Evolutionary conservation across 2,797 vertebrate genomes (phyloP), one percentile per base, ranked within the genome.

Genomic region (Podarcis lilfordi): DNA sequence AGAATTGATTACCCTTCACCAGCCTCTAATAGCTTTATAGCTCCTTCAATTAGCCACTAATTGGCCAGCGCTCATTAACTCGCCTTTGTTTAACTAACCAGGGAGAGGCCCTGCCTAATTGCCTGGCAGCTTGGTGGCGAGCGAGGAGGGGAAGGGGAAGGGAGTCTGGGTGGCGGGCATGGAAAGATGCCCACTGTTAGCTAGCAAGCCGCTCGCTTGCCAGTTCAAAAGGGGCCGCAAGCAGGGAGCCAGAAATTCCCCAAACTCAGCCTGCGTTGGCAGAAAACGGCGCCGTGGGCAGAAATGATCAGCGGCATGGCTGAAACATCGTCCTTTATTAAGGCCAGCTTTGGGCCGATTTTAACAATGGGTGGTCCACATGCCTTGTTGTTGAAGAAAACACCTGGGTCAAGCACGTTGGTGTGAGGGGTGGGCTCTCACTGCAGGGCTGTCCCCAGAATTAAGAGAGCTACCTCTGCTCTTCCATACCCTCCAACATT

Each of bases 21-120:
- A 91, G 89, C 88, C 85, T 90, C 88, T 95, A 95, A 92, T 92
- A 91, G 92, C 85, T 93, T 94, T 94, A 93, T 93, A 92, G 94
- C 84, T 90, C 88, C 85, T 89, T 91, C 93, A 93, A 93, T 95
- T 92, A 93, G 91, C 86, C 78, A 83, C 92, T 93, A 92, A 92
- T 95, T 94, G 94, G 89, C 91, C 91, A 90, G 93, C 81, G 84
- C 89, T 93, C 89, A 93, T 94, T 92, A 92, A 92, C 91, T 91
- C 50, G 79, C 84, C 91, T 92, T 94, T 92, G 91, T 92, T 89
- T 92, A 95, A 93, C 92, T 91, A 92, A 91, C 89, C 92, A 90
- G 88, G 89, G 91, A 91, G 84, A 85, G 86, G 78, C 59, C 79
- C 75, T 40, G 68, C 75, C 88, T 94, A 92, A 94, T 91, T 91